Conservation (phyloP, 2,797 vertebrate species). For the Schizopygopsis pylzovi region DNA sequence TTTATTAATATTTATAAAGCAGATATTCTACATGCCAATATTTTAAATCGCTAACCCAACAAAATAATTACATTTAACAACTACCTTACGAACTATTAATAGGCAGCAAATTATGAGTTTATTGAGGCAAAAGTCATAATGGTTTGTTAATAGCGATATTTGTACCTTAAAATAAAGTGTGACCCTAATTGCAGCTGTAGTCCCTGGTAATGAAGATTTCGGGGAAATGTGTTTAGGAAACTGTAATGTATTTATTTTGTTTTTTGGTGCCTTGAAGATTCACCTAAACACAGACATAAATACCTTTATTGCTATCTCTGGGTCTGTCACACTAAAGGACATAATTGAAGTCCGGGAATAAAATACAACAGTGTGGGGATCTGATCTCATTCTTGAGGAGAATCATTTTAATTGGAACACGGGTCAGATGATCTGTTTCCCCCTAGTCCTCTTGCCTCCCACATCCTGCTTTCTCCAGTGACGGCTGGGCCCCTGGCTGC, state of each 20-base stretch:
- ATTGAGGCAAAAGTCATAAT: too few relatives aligned
- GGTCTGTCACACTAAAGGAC: not conserved
- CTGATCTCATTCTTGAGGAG: conserved; percentile 39
- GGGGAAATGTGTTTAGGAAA: not conserved
- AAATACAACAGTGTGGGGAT: conserved; percentile 20
- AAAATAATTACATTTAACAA: not conserved
- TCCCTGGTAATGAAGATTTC: not conserved
- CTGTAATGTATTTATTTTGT: not conserved
- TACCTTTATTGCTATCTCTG: conserved; percentile 10
- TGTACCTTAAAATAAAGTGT: too few relatives aligned
- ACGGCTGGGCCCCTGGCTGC: conserved; percentile 9
- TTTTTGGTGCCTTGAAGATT: not conserved
- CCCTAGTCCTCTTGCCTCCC: not conserved
- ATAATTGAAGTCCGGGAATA: conserved; percentile 17
- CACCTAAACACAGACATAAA: not conserved
- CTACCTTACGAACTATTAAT: not conserved
- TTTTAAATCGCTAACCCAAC: not conserved
- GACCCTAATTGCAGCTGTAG: too few relatives aligned
- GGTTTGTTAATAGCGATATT: too few relatives aligned
- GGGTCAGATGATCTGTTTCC: conserved; percentile 23
- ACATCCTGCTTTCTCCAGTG: conserved; percentile 3
- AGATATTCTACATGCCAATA: not conserved
- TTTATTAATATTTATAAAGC: not conserved
- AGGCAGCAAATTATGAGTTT: not conserved
- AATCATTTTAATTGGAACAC: conserved; percentile 52